Base-by-base conservation (phyloP, 2,113 vertebrate species). In the Pyxicephalus adspersus region DNA sequence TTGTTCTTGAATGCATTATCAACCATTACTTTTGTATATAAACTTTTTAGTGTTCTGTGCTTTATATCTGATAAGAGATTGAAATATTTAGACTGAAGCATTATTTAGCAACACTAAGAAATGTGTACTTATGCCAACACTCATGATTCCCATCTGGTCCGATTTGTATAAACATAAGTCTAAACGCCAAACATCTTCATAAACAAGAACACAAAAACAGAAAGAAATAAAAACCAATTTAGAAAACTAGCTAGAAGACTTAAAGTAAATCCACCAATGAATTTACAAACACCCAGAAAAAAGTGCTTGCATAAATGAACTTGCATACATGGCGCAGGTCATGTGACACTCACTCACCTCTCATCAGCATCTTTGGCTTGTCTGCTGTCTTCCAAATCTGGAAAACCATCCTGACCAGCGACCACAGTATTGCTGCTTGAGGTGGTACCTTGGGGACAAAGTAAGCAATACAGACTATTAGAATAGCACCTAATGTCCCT, bases 401-500 rank as follows among this genome's bases (percentile, higher is more conserved):
- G 92, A 86, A 98, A 93, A 83, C 90, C 95, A 15, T 99, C 97
- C 82, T 97, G 96, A 29, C 96, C 97, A 0, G 96, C 95, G 19
- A 99, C 96, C 52, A 99, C 94, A 0, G 97, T 99, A 77, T 98
- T 98, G 80, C 96, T 98, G 90, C 97, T 99, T 25, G 97, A 99
- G 0, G 97, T 97, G 73, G 97, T 99, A 77, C 97, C 97, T 99
- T 83, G 22, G 6, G 8, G 38, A 38, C 38, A 45, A 45, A 45
- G 11, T 45, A 45, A 45, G 15, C 6, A 9, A 45, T 9, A 45
- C 15, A 8, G 15, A 45, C 31, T 34, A 34, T 34, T 4, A 34
- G 6, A 45, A 45, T 13, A 8, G 38, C 3, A 38, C 38, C 38
- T 38, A 4, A 38, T 38, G 38, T 38, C 11, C 8, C 4, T 9